Evolutionary conservation across 1,140 invertebrate species (phyloP), one percentile per base, ranked within the genome.

Genomic region (Zaprionus nigranus): DNA sequence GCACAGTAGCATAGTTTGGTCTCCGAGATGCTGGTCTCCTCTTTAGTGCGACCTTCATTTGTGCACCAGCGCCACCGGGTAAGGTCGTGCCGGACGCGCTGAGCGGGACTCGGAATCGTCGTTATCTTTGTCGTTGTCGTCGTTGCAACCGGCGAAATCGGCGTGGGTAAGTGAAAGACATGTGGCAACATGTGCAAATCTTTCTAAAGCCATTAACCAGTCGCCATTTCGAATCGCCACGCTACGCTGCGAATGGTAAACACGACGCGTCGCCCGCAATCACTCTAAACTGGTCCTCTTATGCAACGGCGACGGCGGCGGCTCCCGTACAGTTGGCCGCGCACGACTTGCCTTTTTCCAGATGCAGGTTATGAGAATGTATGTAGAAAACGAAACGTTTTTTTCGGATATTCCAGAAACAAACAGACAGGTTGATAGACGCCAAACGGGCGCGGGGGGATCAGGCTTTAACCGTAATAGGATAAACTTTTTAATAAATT

Each of bases 251-350:
- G 17, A 13, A 17, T 40, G 22, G 56, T 38, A 59, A 49, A 68
- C 46, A 38, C 13, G 13, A 40, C 15, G 46, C 38, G 40, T 62
- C 56, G n/a, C 38, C 38, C 24, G 26, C 46, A 46, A 57, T 54
- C 40, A 38, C 46, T 51, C 46, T 51, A 79, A 87, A 87, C 84
- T 80, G 66, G 83, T 87, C 60, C 62, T 28, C 68, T 86, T 87
- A 84, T 74, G 83, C 73, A 87, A 51, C 46, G n/a, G 83, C 73
- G n/a, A n/a, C n/a, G 83, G 24, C 20, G n/a, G 13, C 5, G 13
- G 6, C 40, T 46, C 40, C 40, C 40, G 40, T 46, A 46, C 40
- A n/a, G 17, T 46, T 17, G 40, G 38, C 38, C 15, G n/a, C 12
- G 36, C 36, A 38, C 36, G 79, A 43, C 62, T 64, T 74, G 60